Evolutionary conservation across 2,888 invertebrate species (phyloP).

Genomic region (Melanchra persicariae): DNA sequence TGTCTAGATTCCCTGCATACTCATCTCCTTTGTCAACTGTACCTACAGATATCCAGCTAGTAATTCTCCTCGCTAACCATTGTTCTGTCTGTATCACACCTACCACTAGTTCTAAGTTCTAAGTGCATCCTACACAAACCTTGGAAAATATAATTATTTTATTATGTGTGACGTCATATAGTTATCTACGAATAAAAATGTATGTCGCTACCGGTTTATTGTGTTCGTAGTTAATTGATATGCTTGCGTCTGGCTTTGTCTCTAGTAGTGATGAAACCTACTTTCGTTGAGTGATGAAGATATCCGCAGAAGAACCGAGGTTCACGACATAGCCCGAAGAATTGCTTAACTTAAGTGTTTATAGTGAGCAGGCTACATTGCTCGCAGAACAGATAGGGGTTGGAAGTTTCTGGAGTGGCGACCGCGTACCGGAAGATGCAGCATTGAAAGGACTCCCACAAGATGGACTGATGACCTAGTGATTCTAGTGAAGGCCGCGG

Average conservation of each 20-base stretch:
- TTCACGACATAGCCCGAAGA: no score
- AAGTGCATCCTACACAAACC: constrained; percentile 54
- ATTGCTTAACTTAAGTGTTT: no score
- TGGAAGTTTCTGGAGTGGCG: no score
- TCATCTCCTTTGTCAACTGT: constrained; percentile 21
- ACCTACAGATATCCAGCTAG: constrained; percentile 3
- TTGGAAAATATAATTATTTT: constrained; percentile 27
- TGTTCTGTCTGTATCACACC: constrained; percentile 52
- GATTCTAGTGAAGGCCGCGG: no score
- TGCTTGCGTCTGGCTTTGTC: not conserved
- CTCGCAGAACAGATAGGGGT: no score
- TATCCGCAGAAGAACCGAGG: no score
- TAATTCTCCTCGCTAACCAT: constrained; percentile 41
- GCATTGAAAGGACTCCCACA: no score
- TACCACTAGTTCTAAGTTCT: constrained; percentile 33
- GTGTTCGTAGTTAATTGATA: constrained; percentile 19
- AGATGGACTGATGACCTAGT: no score
- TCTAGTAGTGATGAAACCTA: not conserved
- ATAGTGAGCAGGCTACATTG: no score
- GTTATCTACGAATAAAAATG: constrained; percentile 34
- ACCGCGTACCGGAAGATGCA: no score
- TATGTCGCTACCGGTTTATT: constrained; percentile 37
- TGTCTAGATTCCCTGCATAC: not conserved
- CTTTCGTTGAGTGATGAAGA: no score
- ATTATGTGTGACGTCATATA: constrained; percentile 36